Base-by-base conservation (phyloP, 2,888 invertebrate species). In the Oasisia sp. region DNA sequence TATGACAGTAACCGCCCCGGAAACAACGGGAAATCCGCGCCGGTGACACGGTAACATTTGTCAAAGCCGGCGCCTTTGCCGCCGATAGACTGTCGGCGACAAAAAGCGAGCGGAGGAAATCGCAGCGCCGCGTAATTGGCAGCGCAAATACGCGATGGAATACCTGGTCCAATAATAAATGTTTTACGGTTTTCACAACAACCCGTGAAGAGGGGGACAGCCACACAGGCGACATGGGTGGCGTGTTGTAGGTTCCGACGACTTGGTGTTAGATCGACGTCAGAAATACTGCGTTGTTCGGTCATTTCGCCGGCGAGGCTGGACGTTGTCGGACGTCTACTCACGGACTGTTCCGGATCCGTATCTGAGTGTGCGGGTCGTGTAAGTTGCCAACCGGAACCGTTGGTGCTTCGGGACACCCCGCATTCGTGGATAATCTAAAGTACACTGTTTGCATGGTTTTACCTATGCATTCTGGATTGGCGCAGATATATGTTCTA, bases 81-180 rank as follows among this genome's bases (percentile, higher is more conserved):
- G 74, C 27, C 27, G 38, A 74, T 74, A 74, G 74, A 74, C 74
- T 27, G 74, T 74, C 74, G 74, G 74, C 27, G 27, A n/a, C 74
- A 74, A 74, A 74, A 74, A 74, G 74, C 74, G 74, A n/a, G 7
- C 19, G 74, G 27, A 74, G 74, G 74, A 74, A 74, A 74, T 74
- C 74, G 74, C 74, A 74, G 74, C 74, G 74, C n/a, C 7, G 74
- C 74, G 74, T 74, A 74, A 74, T 74, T 74, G 74, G 74, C 74
- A n/a, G 74, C 74, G 74, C 74, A 27, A 74, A n/a, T 74, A n/a
- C 74, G 27, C 74, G 74, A 74, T 74, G 74, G 74, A 74, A 74
- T 74, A 74, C 74, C 74, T 74, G 74, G 74, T n/a, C 74, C 74
- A 74, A 74, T 74, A 74, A n/a, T 74, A 74, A 74, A 74, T 74